Base-by-base conservation (phyloP, 2,113 vertebrate species). In the Phalacrocorax pelagicus region DNA sequence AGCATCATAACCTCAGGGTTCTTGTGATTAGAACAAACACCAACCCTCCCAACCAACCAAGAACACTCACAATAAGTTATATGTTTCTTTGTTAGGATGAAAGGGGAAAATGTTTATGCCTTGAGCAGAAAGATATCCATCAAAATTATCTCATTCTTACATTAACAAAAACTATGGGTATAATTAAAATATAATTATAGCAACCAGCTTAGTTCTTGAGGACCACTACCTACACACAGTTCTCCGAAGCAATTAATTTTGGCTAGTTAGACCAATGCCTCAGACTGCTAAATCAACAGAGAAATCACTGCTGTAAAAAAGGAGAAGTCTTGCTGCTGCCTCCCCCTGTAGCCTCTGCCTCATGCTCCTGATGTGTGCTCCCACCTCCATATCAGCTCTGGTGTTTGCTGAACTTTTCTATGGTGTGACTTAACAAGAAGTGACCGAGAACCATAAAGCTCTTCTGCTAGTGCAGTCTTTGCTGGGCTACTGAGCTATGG, bases 231-330 rank as follows among this genome's bases (percentile, higher is more conserved):
- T 14, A n/a, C 40, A 78, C 21, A 46, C 9, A 65, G 32, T 30
- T 71, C 61, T 59, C 16, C 13, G 27, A 49, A 78, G 52, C 14
- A 52, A 52, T 46, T 36, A 7, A n/a, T 75, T 83, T 38, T 75
- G 70, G 22, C 57, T 73, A 63, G n/a, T 44, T 20, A 74, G 17
- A 42, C 8, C 0, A 0, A 40, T 47, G 23, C 21, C 55, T 66
- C 32, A 36, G 34, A 59, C 34, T 61, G 24, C 15, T 46, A 74
- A 26, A 89, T 22, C 27, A 80, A 44, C 19, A 44, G 40, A 57
- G 17, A 83, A 44, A 3, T 22, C 55, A 9, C 44, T 63, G 61
- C 27, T 91, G 29, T 18, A 51, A 49, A 20, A 14, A 71, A 62
- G 5, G 9, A 26, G 11, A 75, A 42, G 30, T n/a, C 47, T 34